Evolutionary conservation across 2,797 vertebrate species (phyloP).

Genomic region (Eidolon dupreanum): DNA sequence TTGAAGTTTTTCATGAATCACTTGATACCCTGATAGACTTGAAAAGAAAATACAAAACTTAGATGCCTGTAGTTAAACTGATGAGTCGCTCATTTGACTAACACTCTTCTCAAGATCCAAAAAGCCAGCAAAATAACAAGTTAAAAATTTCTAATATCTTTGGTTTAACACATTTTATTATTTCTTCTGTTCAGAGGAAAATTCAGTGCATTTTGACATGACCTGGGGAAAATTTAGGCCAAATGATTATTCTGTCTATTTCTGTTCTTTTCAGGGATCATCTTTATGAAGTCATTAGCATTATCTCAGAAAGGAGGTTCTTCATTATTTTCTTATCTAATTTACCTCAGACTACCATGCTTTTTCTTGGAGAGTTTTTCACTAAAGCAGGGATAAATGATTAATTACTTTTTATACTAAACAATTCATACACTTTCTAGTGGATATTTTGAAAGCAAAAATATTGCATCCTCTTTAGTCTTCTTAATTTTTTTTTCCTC

Average conservation of each 20-base stretch:
- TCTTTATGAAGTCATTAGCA: slow-evolving; percentile 58
- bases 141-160: slow-evolving; percentile 50
- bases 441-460: slow-evolving; percentile 14
- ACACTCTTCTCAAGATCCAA: slow-evolving; percentile 59
- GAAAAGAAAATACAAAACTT: slow-evolving; percentile 53
- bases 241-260: slow-evolving; percentile 75
- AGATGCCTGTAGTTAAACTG: slow-evolving; percentile 57
- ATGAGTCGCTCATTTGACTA: slow-evolving; percentile 68
- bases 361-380: slow-evolving; percentile 34
- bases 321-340: slow-evolving; percentile 58
- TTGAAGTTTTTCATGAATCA: slow-evolving; percentile 81
- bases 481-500: background rate
- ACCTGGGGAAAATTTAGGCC: slow-evolving; percentile 62
- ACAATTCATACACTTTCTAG: background rate
- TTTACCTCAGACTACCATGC: slow-evolving; percentile 48
- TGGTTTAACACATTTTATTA: slow-evolving; percentile 71
- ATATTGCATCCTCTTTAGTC: background rate
- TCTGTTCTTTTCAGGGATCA: slow-evolving; percentile 56
- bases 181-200: slow-evolving; percentile 61
- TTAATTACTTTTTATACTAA: slow-evolving; percentile 4
- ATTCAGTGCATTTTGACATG: slow-evolving; percentile 65
- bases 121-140: slow-evolving; percentile 68
- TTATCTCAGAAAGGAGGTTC: slow-evolving; percentile 52
- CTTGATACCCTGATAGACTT: slow-evolving; percentile 76
- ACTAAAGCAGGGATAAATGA: background rate